Base-by-base conservation (phyloP, 2,888 invertebrate species). In the Himalopsyche japonica region DNA sequence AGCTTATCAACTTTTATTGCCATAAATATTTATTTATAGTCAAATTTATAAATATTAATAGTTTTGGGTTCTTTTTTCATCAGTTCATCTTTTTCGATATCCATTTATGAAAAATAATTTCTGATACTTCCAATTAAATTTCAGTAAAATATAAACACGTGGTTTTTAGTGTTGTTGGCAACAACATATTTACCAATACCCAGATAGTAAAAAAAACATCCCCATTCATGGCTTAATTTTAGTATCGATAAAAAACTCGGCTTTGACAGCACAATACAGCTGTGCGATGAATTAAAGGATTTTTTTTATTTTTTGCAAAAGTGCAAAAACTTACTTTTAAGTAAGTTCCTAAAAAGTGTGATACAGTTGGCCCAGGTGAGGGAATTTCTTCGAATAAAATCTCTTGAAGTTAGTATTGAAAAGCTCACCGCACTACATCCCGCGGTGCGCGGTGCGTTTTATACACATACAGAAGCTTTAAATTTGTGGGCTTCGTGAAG, bases 351-450 rank as follows among this genome's bases (percentile, higher is more conserved):
- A 57, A 57, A 57, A 57, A 20, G 20, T 15, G 57, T 57, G 57
- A 24, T 57, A 57, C 24, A 5, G 24, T 57, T 57, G 20, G 57
- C 20, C 57, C 57, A 57, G 57, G 57, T 57, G 57, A 57, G 57
- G 57, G 7, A 24, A n/a, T 57, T 10, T 20, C 57, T 20, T n/a
- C 57, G 57, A n/a, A 57, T 57, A 24, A 57, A 57, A 57, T 20
- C 57, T 57, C 24, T 57, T 24, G 20, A 7, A 57, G 57, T 57
- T 57, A 8, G 20, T 57, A 57, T 57, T 57, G 57, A 57, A 76
- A 76, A 37, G 76, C 37, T 76, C 76, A 76, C 76, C 76, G 76
- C 76, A 76, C 37, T 24, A 76, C 76, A 76, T 76, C 76, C 76
- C 76, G 76, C 76, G 76, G 76, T 32, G 76, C 37, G 57, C 57